A percentile compares a stretch with the other conserved stretches of the same genome.
phyloP scores from a whole-genome alignment of 2,888 invertebrate species.

The Ariolimax columbianus region DNA sequence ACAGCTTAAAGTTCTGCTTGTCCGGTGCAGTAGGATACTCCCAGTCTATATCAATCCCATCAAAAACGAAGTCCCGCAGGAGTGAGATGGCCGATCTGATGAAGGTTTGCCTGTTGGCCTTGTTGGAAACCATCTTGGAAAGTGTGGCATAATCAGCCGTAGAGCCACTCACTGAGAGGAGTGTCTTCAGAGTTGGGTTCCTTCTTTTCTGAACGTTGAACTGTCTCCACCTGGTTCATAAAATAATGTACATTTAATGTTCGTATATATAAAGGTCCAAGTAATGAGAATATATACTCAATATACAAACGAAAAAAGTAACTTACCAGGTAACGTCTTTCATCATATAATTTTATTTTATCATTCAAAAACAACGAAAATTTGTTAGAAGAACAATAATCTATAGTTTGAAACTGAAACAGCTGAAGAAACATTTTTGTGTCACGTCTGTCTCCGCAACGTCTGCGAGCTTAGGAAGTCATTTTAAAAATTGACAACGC shows the following conservation, averaged over 20 bases:
- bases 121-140: slow-evolving; percentile 9
- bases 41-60: slow-evolving; percentile 54
- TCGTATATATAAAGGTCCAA: too few species aligned
- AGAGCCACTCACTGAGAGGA: slow-evolving; percentile 51
- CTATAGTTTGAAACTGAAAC: too few species aligned
- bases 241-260: not conserved
- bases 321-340: too few species aligned
- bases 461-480: too few species aligned
- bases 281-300: too few species aligned
- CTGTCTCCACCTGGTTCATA: slow-evolving; percentile 39
- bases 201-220: slow-evolving; percentile 50
- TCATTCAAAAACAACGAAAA: too few species aligned
- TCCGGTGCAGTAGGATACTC: slow-evolving; percentile 47
- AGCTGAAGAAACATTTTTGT: too few species aligned
- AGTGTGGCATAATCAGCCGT: not conserved
- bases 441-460: too few species aligned
- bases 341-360: too few species aligned
- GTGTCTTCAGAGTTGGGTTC: slow-evolving; percentile 47
- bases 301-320: too few species aligned
- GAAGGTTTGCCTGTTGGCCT: slow-evolving; percentile 53
- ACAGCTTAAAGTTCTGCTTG: slow-evolving; percentile 23
- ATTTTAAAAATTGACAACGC: too few species aligned
- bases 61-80: slow-evolving; percentile 44
- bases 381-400: too few species aligned
- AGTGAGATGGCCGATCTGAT: slow-evolving; percentile 31